Evolutionary conservation across 2,888 invertebrate genomes (phyloP), one percentile per base, ranked within the genome.

Genomic region (Limnephilus lunatus): DNA sequence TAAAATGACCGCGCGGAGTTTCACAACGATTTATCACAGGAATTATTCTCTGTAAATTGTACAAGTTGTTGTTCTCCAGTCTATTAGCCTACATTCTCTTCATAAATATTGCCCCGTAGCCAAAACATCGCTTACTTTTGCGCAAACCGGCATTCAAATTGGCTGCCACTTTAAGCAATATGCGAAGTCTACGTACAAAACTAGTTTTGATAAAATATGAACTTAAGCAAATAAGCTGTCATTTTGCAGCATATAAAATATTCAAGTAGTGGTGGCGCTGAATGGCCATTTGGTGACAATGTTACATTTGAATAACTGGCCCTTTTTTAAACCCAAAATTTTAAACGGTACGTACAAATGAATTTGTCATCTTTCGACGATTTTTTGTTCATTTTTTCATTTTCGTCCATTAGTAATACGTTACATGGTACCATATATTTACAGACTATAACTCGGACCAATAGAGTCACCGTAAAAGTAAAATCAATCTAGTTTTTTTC

Each of bases 31-130:
- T 68, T 68, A 25, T 68, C 68, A n/a, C 25, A 68, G 1, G 68
- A 83, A 83, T 83, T 83, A 83, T 35, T 83, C 32, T 5, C 19
- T 35, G 32, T 35, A 32, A 35, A 83, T 32, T 83, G 83, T 25
- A 25, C 83, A 32, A 19, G 68, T 68, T 68, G 68, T 68, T 68
- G 83, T 32, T 83, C 32, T 83, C 35, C 35, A 83, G 83, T 39
- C 83, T 83, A 83, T 83, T 83, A 83, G 83, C 83, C 83, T 83
- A 83, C 35, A 83, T 83, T 83, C 35, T 83, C 83, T 83, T 25
- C 83, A 83, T 83, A 83, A 83, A 83, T 35, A 39, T 83, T 83
- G 83, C 25, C 12, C 11, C 3, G 11, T 25, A 39, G 83, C 83
- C 83, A 83, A 39, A 83, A 83, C 83, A 35, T 35, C 25, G 83